Evolutionary conservation across 2,888 invertebrate genomes (phyloP).

Genomic region (Alentia gelatinosa): DNA sequence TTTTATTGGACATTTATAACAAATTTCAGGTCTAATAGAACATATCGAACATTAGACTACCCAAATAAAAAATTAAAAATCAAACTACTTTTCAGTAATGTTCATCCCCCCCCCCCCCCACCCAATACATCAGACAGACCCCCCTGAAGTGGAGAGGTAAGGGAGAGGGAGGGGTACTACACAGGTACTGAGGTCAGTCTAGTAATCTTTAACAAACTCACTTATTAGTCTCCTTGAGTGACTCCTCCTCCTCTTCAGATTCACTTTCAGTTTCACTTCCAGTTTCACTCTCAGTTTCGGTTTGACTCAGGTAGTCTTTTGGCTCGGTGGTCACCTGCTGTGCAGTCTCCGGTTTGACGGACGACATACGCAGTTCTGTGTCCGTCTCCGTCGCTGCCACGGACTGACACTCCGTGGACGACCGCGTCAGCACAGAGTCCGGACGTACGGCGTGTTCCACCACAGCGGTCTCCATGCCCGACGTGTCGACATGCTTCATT

Average conservation of each 20-base stretch:
- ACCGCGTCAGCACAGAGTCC: neutral
- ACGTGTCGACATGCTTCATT: neutral
- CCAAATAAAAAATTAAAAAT: no score
- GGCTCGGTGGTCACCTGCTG: neutral
- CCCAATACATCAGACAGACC: no score
- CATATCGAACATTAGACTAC: no score
- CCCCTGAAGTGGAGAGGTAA: no score
- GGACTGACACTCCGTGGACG: neutral
- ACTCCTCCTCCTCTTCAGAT: neutral
- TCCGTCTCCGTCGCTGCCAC: neutral
- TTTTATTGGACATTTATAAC: no score
- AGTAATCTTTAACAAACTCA: neutral
- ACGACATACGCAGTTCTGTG: neutral
- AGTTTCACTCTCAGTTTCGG: neutral
- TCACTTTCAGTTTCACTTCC: neutral
- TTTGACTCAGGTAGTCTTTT: neutral
- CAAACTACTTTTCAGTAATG: no score
- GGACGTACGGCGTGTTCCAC: neutral
- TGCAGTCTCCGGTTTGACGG: neutral
- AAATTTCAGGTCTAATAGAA: no score
- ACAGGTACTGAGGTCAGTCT: no score
- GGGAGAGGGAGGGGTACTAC: no score
- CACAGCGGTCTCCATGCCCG: neutral
- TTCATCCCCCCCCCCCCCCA: no score
- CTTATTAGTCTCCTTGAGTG: neutral